A percentile compares a stretch with the other conserved stretches of the same genome.
These are phyloP conservation scores for Rhinichthys klamathensis DNA, from an alignment of 2,113 vertebrate species.

Conservation along the genomic window DNA sequence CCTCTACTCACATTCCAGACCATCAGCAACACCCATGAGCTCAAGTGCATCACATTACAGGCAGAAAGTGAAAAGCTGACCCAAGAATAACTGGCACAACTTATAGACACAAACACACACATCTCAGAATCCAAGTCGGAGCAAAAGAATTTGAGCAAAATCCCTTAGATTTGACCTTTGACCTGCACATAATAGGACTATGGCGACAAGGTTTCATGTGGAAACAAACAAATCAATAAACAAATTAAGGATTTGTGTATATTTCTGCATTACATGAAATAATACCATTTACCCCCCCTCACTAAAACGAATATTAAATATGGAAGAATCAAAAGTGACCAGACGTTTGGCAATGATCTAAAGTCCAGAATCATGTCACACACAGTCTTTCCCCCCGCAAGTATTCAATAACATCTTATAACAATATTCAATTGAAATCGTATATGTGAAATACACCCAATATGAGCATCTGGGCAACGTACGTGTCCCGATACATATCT, in stretches of 20 bases:
- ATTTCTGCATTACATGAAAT: not conserved
- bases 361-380: not conserved
- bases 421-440: not conserved
- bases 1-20: conserved; percentile 23
- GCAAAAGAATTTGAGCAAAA: not conserved
- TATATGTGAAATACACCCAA: not conserved
- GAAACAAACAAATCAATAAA: not conserved
- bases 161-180: conserved; percentile 8
- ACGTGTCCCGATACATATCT: not conserved
- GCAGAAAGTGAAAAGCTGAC: conserved; percentile 57
- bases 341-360: not conserved
- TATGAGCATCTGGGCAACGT: not conserved
- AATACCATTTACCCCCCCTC: not conserved
- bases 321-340: not conserved
- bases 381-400: not conserved
- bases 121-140: not conserved
- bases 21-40: conserved; percentile 57
- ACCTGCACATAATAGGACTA: not conserved
- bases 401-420: not conserved
- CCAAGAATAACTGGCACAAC: conserved; percentile 30
- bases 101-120: not conserved
- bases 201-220: not conserved
- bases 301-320: not conserved
- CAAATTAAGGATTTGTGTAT: not conserved
- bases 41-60: conserved; percentile 62